Conservation (phyloP, 2,113 vertebrate species). For the Otolemur garnettii region DNA sequence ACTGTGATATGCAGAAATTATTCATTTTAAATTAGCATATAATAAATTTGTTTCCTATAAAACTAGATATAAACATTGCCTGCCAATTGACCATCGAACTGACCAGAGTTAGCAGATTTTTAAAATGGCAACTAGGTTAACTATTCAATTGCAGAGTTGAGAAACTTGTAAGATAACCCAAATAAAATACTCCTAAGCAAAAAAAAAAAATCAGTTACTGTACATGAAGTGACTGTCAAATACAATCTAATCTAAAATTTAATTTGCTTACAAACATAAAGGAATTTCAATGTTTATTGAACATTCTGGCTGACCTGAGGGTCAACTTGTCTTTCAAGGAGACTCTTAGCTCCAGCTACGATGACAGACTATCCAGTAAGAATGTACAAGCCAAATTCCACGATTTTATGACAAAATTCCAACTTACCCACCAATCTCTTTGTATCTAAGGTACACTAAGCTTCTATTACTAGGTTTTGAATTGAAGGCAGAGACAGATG, state of each 20-base stretch:
- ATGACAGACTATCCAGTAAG: neutral
- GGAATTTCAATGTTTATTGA: constrained; percentile 21
- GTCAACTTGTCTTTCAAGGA: constrained; percentile 17
- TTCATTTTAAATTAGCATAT: constrained; percentile 44
- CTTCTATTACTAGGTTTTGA: neutral
- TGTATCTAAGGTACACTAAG: constrained; percentile 27
- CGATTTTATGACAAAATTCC: constrained; percentile 31
- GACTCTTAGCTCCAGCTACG: neutral
- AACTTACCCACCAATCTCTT: neutral
- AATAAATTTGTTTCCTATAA: constrained; percentile 25
- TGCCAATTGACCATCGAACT: neutral
- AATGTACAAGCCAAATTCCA: neutral
- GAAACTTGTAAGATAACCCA: neutral
- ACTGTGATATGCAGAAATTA: neutral
- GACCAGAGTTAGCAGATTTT: neutral
- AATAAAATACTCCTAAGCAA: neutral
- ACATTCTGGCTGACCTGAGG: neutral
- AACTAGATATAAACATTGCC: constrained; percentile 47
- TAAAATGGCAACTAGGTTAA: constrained; percentile 13
- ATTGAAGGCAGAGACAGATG: neutral
- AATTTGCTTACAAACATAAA: constrained; percentile 7
- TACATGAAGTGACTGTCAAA: constrained; percentile 10
- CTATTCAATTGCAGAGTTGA: neutral
- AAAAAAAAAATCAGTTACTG: constrained; percentile 39
- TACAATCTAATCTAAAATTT: neutral